A percentile compares a stretch with the other conserved stretches of the same genome.
phyloP scores from a whole-genome alignment of 2,888 invertebrate genomes.

The Epistrophe grossulariae region DNA sequence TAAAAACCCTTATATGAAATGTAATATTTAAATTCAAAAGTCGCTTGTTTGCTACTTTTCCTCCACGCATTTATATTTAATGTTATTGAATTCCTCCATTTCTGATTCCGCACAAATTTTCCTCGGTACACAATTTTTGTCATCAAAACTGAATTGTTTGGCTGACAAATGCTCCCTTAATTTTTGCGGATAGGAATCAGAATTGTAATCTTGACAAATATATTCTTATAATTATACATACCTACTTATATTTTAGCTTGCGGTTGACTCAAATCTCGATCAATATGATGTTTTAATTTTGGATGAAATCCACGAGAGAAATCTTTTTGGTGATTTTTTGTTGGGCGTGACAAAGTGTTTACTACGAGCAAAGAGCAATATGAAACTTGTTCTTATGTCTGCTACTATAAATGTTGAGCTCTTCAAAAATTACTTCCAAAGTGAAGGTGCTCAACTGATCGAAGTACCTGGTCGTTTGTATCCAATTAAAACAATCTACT shows the following conservation, averaged over 20 bases:
- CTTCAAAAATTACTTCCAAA: slow-evolving; percentile 94
- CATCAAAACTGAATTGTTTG: no score
- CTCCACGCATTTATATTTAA: no score
- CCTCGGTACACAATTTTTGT: no score
- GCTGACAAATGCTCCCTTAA: no score
- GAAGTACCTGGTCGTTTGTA: slow-evolving; percentile 97
- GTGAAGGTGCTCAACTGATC: slow-evolving; percentile 91
- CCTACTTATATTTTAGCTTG: slow-evolving; percentile 86
- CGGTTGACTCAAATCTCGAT: slow-evolving; percentile 91
- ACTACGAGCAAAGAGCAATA: slow-evolving; percentile 89
- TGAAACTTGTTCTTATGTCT: slow-evolving; percentile 98
- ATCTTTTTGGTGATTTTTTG: slow-evolving; percentile 96
- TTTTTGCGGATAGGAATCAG: no score
- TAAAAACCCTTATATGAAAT: no score
- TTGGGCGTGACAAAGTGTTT: slow-evolving; percentile 97
- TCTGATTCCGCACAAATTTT: no score
- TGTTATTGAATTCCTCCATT: no score
- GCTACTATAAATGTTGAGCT: slow-evolving; percentile 98
- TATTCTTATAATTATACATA: not conserved
- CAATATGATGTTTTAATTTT: slow-evolving; percentile 96
- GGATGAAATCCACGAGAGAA: slow-evolving; percentile 98
- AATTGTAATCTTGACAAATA: no score
- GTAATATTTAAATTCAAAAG: no score
- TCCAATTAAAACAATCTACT: slow-evolving; percentile 95
- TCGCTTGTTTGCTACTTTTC: no score